Evolutionary conservation across 1,140 invertebrate genomes (phyloP).

Genomic region (Parapsyche elsis): DNA sequence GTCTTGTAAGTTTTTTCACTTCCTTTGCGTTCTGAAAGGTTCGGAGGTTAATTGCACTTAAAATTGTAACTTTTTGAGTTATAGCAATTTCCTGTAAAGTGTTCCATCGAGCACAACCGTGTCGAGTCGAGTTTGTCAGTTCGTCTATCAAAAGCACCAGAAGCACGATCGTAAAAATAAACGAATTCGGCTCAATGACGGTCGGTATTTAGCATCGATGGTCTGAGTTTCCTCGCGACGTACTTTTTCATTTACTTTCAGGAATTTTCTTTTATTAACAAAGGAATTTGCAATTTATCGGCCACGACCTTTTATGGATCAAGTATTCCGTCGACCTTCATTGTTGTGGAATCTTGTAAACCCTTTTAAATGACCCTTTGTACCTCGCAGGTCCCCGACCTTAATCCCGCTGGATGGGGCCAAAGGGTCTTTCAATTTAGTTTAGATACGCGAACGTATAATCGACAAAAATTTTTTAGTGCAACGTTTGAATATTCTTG

Average conservation of each 20-base stretch:
- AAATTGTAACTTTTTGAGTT: no score
- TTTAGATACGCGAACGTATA: background rate
- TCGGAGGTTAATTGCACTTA: no score
- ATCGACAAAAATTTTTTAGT: slow-evolving; percentile 15
- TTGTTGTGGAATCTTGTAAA: slow-evolving; percentile 42
- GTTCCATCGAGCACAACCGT: no score
- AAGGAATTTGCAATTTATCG: slow-evolving; percentile 37
- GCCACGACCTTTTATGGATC: slow-evolving; percentile 45
- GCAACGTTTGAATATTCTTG: background rate
- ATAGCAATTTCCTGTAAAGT: no score
- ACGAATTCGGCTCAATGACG: background rate
- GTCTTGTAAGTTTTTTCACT: no score
- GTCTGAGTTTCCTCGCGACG: background rate
- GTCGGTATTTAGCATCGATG: no score
- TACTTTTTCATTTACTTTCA: slow-evolving; percentile 23
- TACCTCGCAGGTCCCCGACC: slow-evolving; percentile 27
- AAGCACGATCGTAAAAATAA: background rate
- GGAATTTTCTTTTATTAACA: slow-evolving; percentile 36
- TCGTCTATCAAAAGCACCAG: background rate
- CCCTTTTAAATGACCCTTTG: slow-evolving; percentile 44
- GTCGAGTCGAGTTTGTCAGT: background rate
- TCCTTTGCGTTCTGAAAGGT: no score
- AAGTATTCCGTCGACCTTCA: slow-evolving; percentile 41
- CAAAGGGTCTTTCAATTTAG: slow-evolving; percentile 15
- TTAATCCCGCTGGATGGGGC: slow-evolving; percentile 13